phyloP scores from a whole-genome alignment of 2,113 vertebrate genomes.

The Turdus rufiventris region DNA sequence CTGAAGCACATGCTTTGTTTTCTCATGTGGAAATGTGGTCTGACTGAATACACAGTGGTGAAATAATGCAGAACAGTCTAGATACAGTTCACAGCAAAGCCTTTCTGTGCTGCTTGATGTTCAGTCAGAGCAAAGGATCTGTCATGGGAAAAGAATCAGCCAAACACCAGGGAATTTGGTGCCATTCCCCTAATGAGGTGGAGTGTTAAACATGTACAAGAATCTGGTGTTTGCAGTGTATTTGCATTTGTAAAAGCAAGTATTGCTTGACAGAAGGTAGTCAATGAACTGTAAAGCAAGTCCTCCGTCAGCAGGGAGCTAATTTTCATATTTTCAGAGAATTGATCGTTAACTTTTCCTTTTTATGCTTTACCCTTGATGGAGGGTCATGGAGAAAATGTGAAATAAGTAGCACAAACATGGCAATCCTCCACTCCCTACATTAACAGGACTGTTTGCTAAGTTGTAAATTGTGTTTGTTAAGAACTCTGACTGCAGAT shows the following conservation, averaged over 20 bases:
- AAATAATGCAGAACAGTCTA: not conserved
- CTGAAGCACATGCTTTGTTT: not conserved
- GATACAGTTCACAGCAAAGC: not conserved
- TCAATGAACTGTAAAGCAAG: not conserved
- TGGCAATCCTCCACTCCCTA: not conserved
- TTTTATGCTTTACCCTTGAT: not conserved
- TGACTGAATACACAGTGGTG: not conserved
- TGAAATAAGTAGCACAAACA: not conserved
- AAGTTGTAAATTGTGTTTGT: not conserved
- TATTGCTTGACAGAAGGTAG: not conserved
- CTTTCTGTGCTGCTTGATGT: not conserved
- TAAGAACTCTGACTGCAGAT: not conserved
- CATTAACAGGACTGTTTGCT: not conserved
- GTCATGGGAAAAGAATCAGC: not conserved
- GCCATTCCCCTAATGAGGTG: not conserved
- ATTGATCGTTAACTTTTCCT: not conserved
- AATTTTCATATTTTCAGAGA: not conserved
- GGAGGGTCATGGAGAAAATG: not conserved
- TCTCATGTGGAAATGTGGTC: not conserved
- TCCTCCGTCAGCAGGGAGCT: not conserved
- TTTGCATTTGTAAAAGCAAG: not conserved
- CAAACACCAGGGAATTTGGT: accelerated
- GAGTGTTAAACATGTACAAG: accelerated
- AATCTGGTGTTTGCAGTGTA: not conserved
- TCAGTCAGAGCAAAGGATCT: not conserved